Conservation (phyloP, 2,113 vertebrate genomes). For the Alosa alosa region DNA sequence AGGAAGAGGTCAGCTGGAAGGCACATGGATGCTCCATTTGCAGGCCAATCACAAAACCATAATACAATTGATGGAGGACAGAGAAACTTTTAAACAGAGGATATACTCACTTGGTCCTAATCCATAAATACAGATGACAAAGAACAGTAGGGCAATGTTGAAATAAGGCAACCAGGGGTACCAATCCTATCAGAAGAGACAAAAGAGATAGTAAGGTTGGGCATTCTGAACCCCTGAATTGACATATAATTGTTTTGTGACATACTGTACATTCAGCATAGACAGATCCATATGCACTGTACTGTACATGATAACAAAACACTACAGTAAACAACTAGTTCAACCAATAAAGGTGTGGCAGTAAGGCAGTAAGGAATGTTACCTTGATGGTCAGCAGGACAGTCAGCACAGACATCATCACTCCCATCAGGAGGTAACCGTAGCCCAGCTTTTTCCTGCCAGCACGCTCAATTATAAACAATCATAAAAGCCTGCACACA, state of each 20-base stretch:
- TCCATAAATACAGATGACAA: slow-evolving; percentile 74
- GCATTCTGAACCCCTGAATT: neutral
- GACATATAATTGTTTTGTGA: neutral
- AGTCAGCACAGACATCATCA: slow-evolving; percentile 66
- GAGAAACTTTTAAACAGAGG: neutral
- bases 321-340: neutral
- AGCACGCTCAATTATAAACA: slow-evolving; percentile 59
- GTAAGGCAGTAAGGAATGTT: slow-evolving; percentile 25
- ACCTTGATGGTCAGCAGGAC: slow-evolving; percentile 69
- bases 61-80: slow-evolving; percentile 29
- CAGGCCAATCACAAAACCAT: neutral
- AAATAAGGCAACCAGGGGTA: slow-evolving; percentile 68
- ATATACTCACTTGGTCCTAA: slow-evolving; percentile 73
- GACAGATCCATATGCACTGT: neutral
- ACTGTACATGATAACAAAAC: neutral
- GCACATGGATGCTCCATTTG: slow-evolving; percentile 69
- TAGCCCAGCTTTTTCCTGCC: slow-evolving; percentile 72
- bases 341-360: neutral
- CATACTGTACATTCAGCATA: neutral
- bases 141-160: slow-evolving; percentile 73
- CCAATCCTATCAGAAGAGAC: slow-evolving; percentile 57
- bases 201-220: neutral
- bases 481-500: slow-evolving; percentile 69
- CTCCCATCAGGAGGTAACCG: slow-evolving; percentile 75
- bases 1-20: slow-evolving; percentile 78